These are phyloP conservation scores for Apaloderma vittatum DNA, from an alignment of 2,113 vertebrate genomes.

Conservation along the genomic window DNA sequence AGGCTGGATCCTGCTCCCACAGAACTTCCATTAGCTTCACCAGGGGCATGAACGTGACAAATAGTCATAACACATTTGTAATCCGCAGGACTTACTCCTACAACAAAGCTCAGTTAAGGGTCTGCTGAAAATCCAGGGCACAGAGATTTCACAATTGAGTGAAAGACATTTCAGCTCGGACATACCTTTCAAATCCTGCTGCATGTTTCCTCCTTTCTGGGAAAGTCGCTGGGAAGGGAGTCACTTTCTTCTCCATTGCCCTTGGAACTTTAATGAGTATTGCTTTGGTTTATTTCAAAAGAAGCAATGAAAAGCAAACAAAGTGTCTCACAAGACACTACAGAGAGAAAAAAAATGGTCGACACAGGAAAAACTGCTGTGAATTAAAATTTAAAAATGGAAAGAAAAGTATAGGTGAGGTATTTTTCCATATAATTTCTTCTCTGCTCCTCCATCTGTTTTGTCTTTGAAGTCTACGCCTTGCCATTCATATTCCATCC, in stretches of 20 bases:
- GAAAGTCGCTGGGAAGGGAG: constrained; percentile 67
- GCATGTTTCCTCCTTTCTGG: constrained; percentile 62
- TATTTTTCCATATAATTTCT: constrained; percentile 60
- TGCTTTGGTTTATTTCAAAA: constrained; percentile 86
- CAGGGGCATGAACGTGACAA: not conserved
- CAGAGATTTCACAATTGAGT: constrained; percentile 36
- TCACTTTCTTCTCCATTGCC: constrained; percentile 78
- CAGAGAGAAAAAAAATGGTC: constrained; percentile 68
- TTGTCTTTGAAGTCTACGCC: constrained; percentile 28
- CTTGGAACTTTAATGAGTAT: constrained; percentile 79
- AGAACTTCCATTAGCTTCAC: not conserved
- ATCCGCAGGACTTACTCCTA: not conserved
- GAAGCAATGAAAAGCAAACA: constrained; percentile 82
- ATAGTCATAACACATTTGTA: not conserved
- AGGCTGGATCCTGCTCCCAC: not conserved
- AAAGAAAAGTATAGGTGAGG: constrained; percentile 56
- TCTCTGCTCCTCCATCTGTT: constrained; percentile 60
- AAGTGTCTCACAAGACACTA: constrained; percentile 79
- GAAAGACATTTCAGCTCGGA: constrained; percentile 65
- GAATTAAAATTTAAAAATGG: constrained; percentile 57
- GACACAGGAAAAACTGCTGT: constrained; percentile 71
- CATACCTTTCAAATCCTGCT: constrained; percentile 80
- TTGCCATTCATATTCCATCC: constrained; percentile 70
- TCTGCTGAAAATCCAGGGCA: constrained; percentile 44
- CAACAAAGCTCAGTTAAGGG: not conserved